A percentile compares a stretch with the other conserved stretches of the same genome.
Conservation (phyloP, 2,113 vertebrate species). For the Protobothrops flavoviridis region DNA sequence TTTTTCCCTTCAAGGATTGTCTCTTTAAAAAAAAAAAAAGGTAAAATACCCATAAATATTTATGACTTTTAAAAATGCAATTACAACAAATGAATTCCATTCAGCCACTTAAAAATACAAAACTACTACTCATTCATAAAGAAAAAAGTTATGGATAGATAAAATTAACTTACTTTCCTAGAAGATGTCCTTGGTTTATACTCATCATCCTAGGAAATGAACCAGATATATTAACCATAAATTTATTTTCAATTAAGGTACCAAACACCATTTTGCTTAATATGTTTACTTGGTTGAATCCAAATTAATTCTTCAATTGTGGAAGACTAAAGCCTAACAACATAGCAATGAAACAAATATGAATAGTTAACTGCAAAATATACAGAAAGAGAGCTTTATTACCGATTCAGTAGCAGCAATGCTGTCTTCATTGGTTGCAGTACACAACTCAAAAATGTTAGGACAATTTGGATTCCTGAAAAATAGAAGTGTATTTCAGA, state of each 20-base stretch:
- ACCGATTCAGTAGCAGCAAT: conserved; percentile 80
- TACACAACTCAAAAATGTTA: conserved; percentile 88
- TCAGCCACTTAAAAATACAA: not conserved
- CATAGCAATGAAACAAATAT: not conserved
- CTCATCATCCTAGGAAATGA: conserved; percentile 77
- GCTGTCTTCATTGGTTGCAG: conserved; percentile 80
- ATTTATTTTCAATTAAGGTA: not conserved
- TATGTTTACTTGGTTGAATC: not conserved
- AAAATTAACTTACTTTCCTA: conserved; percentile 74
- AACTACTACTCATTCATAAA: not conserved
- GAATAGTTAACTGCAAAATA: not conserved
- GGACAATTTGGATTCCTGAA: conserved; percentile 84
- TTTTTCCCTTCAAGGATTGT: conserved; percentile 58
- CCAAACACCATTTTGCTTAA: not conserved
- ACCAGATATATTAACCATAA: not conserved
- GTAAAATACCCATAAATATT: not conserved
- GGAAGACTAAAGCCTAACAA: not conserved
- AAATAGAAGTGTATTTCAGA: conserved; percentile 34
- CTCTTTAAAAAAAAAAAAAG: conserved; percentile 51
- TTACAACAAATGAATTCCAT: not conserved
- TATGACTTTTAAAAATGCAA: not conserved
- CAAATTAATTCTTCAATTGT: not conserved
- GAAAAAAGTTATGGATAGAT: not conserved
- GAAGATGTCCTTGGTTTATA: conserved; percentile 82
- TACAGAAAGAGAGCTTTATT: conserved; percentile 41